These are phyloP conservation scores for Odontomyia ornata DNA, from an alignment of 2,888 invertebrate species.

Conservation along the genomic window DNA sequence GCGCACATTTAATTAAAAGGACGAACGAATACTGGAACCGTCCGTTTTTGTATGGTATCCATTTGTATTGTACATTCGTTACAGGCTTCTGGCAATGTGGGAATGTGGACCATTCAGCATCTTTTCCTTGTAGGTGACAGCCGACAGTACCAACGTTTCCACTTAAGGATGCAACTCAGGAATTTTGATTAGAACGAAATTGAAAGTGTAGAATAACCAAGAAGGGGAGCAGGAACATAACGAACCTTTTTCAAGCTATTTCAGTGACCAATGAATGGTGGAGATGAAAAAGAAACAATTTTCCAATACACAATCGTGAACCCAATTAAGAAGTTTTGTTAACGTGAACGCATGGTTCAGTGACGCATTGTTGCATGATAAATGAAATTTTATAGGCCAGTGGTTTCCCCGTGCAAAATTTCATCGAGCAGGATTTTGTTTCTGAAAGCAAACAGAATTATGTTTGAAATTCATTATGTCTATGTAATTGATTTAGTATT, in stretches of 20 bases:
- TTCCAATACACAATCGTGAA: slow-evolving; percentile 28
- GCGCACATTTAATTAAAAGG: slow-evolving; percentile 22
- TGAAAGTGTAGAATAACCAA: slow-evolving; percentile 30
- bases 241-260: slow-evolving; percentile 14
- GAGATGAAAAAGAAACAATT: neutral
- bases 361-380: slow-evolving; percentile 12
- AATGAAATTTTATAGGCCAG: neutral
- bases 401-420: neutral
- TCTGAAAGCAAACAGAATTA: no score
- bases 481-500: no score
- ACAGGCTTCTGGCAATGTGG: neutral
- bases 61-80: neutral
- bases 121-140: slow-evolving; percentile 36
- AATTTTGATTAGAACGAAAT: slow-evolving; percentile 44
- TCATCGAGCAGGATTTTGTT: no score
- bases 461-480: no score
- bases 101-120: slow-evolving; percentile 20
- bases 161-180: slow-evolving; percentile 40
- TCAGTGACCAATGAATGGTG: neutral
- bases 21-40: neutral
- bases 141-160: slow-evolving; percentile 38
- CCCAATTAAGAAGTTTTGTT: slow-evolving; percentile 42
- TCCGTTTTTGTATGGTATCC: neutral
- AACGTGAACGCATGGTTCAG: neutral
- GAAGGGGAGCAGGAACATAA: slow-evolving; percentile 7